phyloP scores from a whole-genome alignment of 2,113 vertebrate genomes.

The Sinocyclocheilus anshuiensis region DNA sequence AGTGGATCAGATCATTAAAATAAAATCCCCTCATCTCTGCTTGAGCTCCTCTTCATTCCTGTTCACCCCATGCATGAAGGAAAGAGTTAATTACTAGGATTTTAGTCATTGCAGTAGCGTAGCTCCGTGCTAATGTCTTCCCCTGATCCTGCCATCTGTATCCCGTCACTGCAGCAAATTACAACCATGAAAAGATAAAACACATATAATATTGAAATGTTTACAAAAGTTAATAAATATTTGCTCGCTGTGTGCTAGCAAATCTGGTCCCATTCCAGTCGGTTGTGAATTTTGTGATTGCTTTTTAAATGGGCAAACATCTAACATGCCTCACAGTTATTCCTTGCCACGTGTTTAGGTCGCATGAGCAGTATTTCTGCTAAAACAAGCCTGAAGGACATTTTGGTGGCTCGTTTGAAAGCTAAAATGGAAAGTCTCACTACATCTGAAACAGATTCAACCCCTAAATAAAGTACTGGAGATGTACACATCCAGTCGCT shows the following conservation, averaged over 20 bases:
- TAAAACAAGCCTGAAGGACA: constrained; percentile 8
- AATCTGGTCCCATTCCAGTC: constrained; percentile 16
- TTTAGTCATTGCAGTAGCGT: constrained; percentile 63
- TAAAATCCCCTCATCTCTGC: constrained; percentile 65
- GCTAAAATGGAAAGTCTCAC: neutral
- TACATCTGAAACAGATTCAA: neutral
- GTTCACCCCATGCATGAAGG: constrained; percentile 69
- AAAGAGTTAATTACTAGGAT: constrained; percentile 76
- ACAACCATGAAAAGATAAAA: constrained; percentile 35
- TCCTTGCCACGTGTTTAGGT: neutral
- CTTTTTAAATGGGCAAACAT: constrained; percentile 9
- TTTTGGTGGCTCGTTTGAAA: neutral
- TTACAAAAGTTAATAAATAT: constrained; percentile 20
- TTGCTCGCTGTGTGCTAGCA: neutral
- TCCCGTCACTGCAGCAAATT: constrained; percentile 13
- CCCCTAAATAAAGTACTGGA: constrained; percentile 5
- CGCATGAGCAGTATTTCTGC: neutral
- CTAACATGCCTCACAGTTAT: neutral
- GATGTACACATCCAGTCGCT: constrained; percentile 26
- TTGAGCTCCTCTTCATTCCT: constrained; percentile 50
- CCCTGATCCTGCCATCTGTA: constrained; percentile 24
- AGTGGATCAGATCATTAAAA: constrained; percentile 83
- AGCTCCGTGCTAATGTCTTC: constrained; percentile 53
- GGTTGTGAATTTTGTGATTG: constrained; percentile 14
- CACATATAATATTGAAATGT: constrained; percentile 27